A percentile compares a stretch with the other conserved stretches of the same genome.
Conservation (phyloP, 2,113 vertebrate genomes). For the Dolichallabes microphthalmus region DNA sequence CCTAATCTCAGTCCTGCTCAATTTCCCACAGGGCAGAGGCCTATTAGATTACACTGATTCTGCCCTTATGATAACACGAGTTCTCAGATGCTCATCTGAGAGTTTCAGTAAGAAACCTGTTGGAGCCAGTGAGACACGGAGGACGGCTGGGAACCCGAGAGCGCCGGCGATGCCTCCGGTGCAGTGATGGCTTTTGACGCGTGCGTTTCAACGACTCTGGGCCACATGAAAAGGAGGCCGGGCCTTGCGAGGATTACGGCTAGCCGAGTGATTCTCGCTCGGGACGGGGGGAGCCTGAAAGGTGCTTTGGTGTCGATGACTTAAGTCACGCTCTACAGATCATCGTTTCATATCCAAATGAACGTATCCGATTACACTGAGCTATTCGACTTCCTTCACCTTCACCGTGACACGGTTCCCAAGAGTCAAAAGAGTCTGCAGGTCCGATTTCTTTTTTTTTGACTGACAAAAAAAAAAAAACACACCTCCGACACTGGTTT, state of each 20-base stretch:
- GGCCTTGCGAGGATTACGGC: slow-evolving; percentile 38
- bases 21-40: slow-evolving; percentile 60
- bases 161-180: slow-evolving; percentile 29
- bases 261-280: slow-evolving; percentile 31
- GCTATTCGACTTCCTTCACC: slow-evolving; percentile 32
- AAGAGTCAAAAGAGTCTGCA: slow-evolving; percentile 59
- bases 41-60: slow-evolving; percentile 71
- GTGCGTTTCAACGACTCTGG: slow-evolving; percentile 33
- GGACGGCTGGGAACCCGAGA: slow-evolving; percentile 13
- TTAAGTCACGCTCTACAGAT: slow-evolving; percentile 62
- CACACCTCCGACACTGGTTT: slow-evolving; percentile 16
- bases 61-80: slow-evolving; percentile 63
- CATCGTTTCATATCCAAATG: slow-evolving; percentile 66
- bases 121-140: not conserved
- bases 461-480: not conserved
- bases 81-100: slow-evolving; percentile 58
- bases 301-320: slow-evolving; percentile 48
- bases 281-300: slow-evolving; percentile 54
- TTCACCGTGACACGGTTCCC: slow-evolving; percentile 33
- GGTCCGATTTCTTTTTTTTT: not conserved
- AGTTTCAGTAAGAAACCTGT: slow-evolving; percentile 48
- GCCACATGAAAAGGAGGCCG: slow-evolving; percentile 35
- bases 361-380: slow-evolving; percentile 65
- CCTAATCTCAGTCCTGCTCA: slow-evolving; percentile 70
- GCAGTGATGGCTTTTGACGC: slow-evolving; percentile 47